Base-by-base conservation (phyloP, 2,113 vertebrate species). In the Cinclus cinclus region DNA sequence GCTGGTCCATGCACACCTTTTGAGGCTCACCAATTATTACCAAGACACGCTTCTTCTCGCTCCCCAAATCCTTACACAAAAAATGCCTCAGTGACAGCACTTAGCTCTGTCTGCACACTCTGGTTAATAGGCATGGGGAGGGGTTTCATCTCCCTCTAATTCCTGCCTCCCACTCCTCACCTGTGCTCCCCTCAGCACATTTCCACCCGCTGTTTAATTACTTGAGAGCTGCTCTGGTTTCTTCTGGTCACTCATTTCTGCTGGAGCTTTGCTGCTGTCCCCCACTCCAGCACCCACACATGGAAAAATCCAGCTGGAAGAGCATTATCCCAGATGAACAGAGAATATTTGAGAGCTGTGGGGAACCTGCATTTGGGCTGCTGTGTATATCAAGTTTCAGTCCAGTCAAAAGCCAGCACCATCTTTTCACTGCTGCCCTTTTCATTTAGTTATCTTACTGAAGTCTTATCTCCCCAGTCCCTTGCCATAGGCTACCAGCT, bases 381-480 rank as follows among this genome's bases (percentile, higher is more conserved):
- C 46, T 39, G 83, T 35, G 85, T 78, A 12, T 42, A 80, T 93
- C 88, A 84, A 93, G 95, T 92, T 94, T 96, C 90, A 96, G 92
- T 87, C 93, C 92, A 69, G 80, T 95, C 92, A 94, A 95, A 97
- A 97, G 90, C 93, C 76, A 33, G 90, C 94, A 94, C 88, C 90
- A 96, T 93, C 90, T 96, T 96, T 97, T 97, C 95, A 96, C 85
- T 96, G 94, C 95, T 97, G 94, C 88, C 95, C 93, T 96, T 96
- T 97, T 96, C 96, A 97, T 93, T 96, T 62, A 94, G 95, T 93
- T 95, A 86, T 93, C 93, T 94, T 89, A 95, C 86, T 97, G 93
- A 93, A 97, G 95, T 96, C 95, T 95, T 85, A 89, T 93, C 95
- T 96, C 93, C 85, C 85, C 92, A 96, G 94, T 93, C 94, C 92